These are phyloP conservation scores for Elephantulus edwardii DNA, from an alignment of 2,113 vertebrate genomes.

Conservation along the genomic window DNA sequence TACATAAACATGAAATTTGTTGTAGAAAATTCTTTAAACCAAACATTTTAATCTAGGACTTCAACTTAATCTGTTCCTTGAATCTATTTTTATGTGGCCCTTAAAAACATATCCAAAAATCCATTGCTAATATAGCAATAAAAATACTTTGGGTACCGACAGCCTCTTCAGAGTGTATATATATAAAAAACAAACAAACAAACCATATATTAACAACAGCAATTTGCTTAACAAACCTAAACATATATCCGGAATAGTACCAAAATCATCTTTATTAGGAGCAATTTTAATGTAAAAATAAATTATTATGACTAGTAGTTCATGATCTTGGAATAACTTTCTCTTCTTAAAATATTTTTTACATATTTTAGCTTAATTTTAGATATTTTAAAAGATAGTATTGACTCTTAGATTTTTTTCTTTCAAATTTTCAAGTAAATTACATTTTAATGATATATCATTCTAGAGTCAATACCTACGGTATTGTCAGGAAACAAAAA, in stretches of 20 bases:
- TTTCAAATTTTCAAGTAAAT: no score
- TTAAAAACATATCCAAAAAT: conserved; percentile 88
- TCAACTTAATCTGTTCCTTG: conserved; percentile 91
- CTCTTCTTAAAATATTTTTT: neutral
- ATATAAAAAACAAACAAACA: no score
- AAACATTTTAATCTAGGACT: conserved; percentile 89
- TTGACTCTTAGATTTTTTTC: no score
- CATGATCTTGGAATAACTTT: neutral
- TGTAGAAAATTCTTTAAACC: conserved; percentile 89
- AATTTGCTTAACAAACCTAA: no score
- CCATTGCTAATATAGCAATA: conserved; percentile 92
- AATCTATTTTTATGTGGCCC: conserved; percentile 94
- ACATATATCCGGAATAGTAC: neutral
- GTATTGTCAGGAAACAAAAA: no score
- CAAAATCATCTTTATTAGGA: neutral
- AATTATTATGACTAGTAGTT: neutral
- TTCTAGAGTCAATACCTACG: no score
- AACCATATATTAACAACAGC: no score
- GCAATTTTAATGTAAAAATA: neutral
- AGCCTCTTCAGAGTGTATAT: conserved; percentile 87
- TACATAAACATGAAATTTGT: conserved; percentile 89
- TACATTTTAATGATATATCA: no score
- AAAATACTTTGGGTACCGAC: conserved; percentile 95
- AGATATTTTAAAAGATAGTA: no score
- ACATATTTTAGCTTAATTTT: neutral